Conservation (phyloP, 1,140 invertebrate genomes). For the Calliphora vicina region DNA sequence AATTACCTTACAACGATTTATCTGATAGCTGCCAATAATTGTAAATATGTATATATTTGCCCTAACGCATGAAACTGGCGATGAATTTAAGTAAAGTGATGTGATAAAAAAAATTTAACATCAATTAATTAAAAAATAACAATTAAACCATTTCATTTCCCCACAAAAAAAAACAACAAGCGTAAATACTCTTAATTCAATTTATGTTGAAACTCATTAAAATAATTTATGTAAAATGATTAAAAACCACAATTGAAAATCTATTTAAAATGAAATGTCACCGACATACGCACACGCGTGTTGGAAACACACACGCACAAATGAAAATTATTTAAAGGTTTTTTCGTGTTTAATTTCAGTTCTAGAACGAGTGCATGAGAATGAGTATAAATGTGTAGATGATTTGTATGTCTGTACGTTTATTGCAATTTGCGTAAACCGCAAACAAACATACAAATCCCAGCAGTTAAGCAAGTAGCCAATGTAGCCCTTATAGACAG, state of each 20-base stretch:
- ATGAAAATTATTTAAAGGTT: too few species aligned
- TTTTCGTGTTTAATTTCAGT: conserved; percentile 24
- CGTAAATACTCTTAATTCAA: conserved; percentile 1
- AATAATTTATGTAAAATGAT: conserved; percentile 61
- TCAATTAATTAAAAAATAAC: conserved; percentile 31
- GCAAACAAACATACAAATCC: neutral
- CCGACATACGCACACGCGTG: conserved; percentile 24
- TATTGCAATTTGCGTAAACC: conserved; percentile 21
- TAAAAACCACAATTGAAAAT: conserved; percentile 62
- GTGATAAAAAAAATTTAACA: neutral
- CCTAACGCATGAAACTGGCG: too few species aligned
- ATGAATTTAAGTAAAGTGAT: neutral
- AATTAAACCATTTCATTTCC: neutral
- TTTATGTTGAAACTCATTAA: conserved; percentile 45
- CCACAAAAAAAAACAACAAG: neutral
- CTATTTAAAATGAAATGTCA: conserved; percentile 55
- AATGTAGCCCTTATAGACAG: too few species aligned
- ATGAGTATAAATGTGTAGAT: too few species aligned
- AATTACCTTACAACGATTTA: too few species aligned
- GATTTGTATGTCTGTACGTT: too few species aligned
- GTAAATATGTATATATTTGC: too few species aligned
- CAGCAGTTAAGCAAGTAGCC: too few species aligned
- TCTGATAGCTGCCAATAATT: too few species aligned
- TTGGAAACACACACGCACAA: conserved; percentile 22
- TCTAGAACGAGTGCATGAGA: neutral